A percentile compares a stretch with the other conserved stretches of the same genome.
Conservation (phyloP, 2,797 vertebrate species). For the Gephyroberyx darwinii region DNA sequence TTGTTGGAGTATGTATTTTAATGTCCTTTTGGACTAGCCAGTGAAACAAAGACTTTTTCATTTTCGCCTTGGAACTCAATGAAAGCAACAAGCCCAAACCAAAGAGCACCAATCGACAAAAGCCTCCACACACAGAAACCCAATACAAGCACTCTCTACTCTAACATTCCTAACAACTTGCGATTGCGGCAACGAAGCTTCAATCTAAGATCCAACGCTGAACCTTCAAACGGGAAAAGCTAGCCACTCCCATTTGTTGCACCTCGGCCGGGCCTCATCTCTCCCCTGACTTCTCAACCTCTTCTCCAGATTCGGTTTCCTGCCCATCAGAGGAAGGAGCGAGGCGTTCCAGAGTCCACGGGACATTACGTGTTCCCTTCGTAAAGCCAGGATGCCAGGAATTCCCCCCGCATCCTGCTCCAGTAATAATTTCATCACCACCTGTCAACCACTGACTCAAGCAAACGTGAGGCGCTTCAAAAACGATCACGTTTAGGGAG, state of each 20-base stretch:
- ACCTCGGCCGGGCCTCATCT: conserved; percentile 1
- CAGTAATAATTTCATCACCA: conserved; percentile 51
- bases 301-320: conserved; percentile 54
- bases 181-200: background rate
- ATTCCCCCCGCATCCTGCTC: conserved; percentile 46
- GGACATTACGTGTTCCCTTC: conserved; percentile 45
- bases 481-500: conserved; percentile 48
- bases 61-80: background rate
- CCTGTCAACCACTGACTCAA: conserved; percentile 27
- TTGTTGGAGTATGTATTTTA: too few species aligned
- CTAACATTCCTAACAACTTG: background rate
- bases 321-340: conserved; percentile 41
- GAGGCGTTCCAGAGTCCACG: conserved; percentile 53
- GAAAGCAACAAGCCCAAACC: background rate
- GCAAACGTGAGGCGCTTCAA: conserved; percentile 44
- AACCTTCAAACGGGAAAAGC: conserved; percentile 2
- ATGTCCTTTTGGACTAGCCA: too few species aligned
- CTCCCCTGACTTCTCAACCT: conserved; percentile 25
- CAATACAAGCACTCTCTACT: background rate
- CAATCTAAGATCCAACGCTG: background rate
- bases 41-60: too few species aligned
- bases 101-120: background rate
- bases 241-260: background rate
- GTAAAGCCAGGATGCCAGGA: conserved; percentile 60
- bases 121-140: background rate